These are phyloP conservation scores for Periphyllus acericola DNA, from an alignment of 2,888 invertebrate species.

Conservation along the genomic window DNA sequence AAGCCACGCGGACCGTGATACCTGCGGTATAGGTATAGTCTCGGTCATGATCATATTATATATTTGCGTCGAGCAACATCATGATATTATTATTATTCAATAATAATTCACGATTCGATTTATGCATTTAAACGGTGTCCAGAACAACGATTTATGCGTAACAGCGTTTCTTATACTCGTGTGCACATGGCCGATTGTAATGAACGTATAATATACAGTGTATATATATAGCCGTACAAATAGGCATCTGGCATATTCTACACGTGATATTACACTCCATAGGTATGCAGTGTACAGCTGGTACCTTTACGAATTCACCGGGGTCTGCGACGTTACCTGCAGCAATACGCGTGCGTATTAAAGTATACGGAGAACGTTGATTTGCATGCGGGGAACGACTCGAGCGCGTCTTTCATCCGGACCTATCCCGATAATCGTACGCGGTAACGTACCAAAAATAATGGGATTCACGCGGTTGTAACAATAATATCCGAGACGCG, in stretches of 20 bases:
- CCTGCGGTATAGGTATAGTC: background rate
- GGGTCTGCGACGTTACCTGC: too few relatives aligned
- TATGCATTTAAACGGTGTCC: background rate
- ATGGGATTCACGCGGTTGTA: conserved; percentile 16
- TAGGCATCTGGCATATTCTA: too few relatives aligned
- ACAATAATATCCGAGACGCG: background rate
- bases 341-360: background rate
- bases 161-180: background rate
- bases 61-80: conserved; percentile 21
- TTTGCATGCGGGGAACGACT: conserved; percentile 29
- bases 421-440: background rate
- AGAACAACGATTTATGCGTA: background rate
- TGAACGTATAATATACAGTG: background rate
- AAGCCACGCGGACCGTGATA: conserved; percentile 1
- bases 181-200: background rate
- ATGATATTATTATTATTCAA: conserved; percentile 15
- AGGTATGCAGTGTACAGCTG: too few relatives aligned
- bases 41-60: conserved; percentile 34
- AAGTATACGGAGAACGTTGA: background rate
- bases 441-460: conserved; percentile 33
- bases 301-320: too few relatives aligned
- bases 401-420: background rate
- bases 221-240: too few relatives aligned
- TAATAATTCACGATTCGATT: conserved; percentile 33
- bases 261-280: too few relatives aligned